Evolutionary conservation across 2,888 invertebrate species (phyloP).

Genomic region (Iselma pallidipennis): DNA sequence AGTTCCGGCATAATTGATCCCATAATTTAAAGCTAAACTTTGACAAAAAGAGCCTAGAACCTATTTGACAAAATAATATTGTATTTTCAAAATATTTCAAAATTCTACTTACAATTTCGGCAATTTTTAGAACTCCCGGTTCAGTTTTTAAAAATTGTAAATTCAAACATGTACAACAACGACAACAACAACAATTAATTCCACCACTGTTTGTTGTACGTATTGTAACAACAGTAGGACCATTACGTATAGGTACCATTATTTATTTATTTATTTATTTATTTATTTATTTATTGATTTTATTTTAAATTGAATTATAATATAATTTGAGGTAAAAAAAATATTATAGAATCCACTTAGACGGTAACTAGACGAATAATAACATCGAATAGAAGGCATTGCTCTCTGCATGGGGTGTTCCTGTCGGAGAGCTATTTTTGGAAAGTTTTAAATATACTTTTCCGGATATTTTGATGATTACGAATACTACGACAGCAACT

Average conservation of each 20-base stretch:
- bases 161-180: conserved; percentile 79
- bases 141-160: conserved; percentile 73
- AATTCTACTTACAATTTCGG: conserved; percentile 70
- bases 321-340: neutral
- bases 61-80: conserved; percentile 53
- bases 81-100: conserved; percentile 4
- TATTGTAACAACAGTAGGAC: conserved; percentile 59
- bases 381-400: conserved; percentile 8
- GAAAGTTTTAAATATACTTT: conserved; percentile 12
- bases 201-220: conserved; percentile 34
- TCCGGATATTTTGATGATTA: conserved; percentile 20
- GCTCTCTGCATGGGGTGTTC: conserved; percentile 17
- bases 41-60: conserved; percentile 81
- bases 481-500: neutral
- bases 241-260: conserved; percentile 56
- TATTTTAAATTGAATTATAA: too few species aligned
- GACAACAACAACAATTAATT: conserved; percentile 73
- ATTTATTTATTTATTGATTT: neutral
- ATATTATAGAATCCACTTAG: neutral
- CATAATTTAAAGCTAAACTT: conserved; percentile 77
- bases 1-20: conserved; percentile 70
- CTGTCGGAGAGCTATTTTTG: conserved; percentile 18
- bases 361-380: conserved; percentile 4
- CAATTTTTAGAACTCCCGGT: conserved; percentile 74
- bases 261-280: conserved; percentile 9